A percentile compares a stretch with the other conserved stretches of the same genome.
Evolutionary conservation across 2,113 vertebrate genomes (phyloP).

Genomic region (Crotalus tigris): DNA sequence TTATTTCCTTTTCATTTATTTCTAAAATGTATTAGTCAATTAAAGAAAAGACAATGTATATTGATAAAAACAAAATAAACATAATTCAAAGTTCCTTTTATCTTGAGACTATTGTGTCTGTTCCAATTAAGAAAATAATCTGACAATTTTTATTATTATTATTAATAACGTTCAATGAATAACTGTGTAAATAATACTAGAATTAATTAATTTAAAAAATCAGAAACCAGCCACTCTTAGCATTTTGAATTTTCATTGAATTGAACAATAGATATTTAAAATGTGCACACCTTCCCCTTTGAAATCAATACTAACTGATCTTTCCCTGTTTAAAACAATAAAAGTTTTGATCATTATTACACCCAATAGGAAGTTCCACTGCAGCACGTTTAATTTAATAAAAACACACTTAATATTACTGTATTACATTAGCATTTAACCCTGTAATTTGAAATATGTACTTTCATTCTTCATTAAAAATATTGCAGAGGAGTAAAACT

Average conservation of each 20-base stretch:
- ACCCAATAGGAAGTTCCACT: constrained; percentile 30
- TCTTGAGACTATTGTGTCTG: background rate
- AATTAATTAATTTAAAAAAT: background rate
- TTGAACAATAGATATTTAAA: background rate
- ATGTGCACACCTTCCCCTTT: background rate
- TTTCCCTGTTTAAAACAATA: background rate
- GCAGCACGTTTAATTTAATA: background rate
- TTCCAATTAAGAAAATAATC: background rate
- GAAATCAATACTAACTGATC: background rate
- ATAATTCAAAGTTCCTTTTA: background rate
- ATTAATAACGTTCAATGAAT: no score
- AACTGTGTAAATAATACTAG: background rate
- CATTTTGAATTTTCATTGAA: background rate
- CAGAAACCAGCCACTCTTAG: background rate
- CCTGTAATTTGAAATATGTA: constrained; percentile 33
- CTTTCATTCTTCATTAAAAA: constrained; percentile 6
- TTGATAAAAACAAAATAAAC: no score
- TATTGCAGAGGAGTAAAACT: constrained; percentile 18
- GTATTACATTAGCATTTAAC: constrained; percentile 12
- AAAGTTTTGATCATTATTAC: background rate
- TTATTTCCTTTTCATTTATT: no score
- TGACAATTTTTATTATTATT: no score
- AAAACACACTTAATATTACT: constrained; percentile 42
- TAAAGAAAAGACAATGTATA: no score
- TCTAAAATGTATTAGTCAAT: no score